Evolutionary conservation across 2,113 vertebrate genomes (phyloP).

Genomic region (Mystacornis crossleyi): DNA sequence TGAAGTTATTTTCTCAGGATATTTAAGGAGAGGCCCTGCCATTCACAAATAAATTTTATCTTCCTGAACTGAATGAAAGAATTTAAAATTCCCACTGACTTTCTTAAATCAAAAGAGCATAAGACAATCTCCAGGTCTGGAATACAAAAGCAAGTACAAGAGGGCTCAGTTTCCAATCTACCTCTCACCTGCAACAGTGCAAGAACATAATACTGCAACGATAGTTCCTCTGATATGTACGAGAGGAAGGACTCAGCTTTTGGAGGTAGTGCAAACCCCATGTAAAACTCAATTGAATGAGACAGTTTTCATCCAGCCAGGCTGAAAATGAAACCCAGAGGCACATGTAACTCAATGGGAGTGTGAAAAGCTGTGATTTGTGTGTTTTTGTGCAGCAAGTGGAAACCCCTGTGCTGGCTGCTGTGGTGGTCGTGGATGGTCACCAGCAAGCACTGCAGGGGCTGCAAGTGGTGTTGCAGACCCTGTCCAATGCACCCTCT

Average conservation of each 20-base stretch:
- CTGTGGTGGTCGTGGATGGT: neutral
- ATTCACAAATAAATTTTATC: neutral
- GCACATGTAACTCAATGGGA: accelerated
- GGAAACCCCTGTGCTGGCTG: neutral
- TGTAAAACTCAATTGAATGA: neutral
- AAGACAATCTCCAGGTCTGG: neutral
- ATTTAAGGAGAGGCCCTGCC: neutral
- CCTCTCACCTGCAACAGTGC: neutral
- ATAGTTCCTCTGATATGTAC: neutral
- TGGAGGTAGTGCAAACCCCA: neutral
- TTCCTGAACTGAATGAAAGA: neutral
- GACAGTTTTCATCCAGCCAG: neutral
- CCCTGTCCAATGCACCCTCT: neutral
- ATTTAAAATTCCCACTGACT: neutral
- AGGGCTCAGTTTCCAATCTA: neutral
- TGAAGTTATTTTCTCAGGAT: neutral
- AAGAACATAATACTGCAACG: neutral
- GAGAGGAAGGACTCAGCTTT: neutral
- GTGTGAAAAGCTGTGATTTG: neutral
- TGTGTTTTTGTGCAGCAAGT: accelerated
- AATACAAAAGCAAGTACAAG: neutral
- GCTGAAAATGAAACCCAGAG: neutral
- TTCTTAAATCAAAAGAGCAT: neutral
- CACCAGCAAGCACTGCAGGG: neutral
- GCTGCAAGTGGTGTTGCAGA: neutral